phyloP scores from a whole-genome alignment of 2,113 vertebrate genomes.

The Uropsilus gracilis region DNA sequence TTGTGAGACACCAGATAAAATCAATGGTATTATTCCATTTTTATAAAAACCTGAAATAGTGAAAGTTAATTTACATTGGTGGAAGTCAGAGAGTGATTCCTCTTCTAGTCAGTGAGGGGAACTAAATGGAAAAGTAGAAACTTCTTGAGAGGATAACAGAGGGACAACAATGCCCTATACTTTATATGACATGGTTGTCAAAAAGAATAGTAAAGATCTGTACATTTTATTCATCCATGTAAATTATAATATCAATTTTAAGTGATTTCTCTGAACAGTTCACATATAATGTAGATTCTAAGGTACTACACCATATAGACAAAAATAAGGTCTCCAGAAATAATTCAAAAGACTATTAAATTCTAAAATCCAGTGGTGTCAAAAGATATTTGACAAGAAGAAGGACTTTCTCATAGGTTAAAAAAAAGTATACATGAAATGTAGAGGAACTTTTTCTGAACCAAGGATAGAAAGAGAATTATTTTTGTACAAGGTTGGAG shows the following conservation, averaged over 20 bases:
- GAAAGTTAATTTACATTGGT: too few species aligned
- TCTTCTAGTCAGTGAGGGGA: rapidly evolving
- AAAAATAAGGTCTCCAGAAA: neutral
- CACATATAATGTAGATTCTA: neutral
- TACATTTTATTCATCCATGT: neutral
- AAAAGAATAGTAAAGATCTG: neutral
- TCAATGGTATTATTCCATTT: neutral
- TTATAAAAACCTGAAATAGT: neutral
- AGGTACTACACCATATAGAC: neutral
- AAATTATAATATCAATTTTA: neutral
- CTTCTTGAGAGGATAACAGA: neutral
- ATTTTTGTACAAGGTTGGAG: neutral
- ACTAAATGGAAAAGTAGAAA: neutral
- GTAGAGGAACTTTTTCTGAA: neutral
- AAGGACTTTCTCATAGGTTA: neutral
- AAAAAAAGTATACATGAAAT: neutral
- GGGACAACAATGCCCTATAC: neutral
- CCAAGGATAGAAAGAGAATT: neutral
- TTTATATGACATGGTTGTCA: neutral
- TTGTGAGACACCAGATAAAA: neutral
- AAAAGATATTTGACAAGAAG: neutral
- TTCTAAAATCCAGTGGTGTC: neutral
- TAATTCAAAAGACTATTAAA: neutral
- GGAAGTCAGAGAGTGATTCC: neutral
- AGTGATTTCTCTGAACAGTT: neutral